Base-by-base conservation (phyloP, 2,888 invertebrate genomes). In the Monopis laevigella region DNA sequence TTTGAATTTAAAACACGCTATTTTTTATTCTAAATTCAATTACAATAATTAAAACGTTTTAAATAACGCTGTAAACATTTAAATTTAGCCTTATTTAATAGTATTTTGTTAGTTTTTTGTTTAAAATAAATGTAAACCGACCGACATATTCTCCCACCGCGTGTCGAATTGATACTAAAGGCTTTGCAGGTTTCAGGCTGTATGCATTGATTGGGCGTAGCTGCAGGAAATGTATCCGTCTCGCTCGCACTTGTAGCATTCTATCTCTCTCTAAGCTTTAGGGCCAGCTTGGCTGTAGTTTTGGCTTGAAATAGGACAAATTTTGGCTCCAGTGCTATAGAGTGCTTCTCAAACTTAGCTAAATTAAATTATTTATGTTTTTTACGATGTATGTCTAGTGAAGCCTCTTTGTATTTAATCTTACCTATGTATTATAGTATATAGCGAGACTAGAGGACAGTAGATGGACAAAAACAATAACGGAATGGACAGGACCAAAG, bases 181-280 rank as follows among this genome's bases (percentile, higher is more conserved):
- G 53, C 56, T 61, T 62, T 71, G 74, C 74, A 74, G 72, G 60
- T 55, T 60, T 53, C 54, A 62, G 64, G 64, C 63, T 66, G 60
- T 66, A 62, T 75, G 74, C 78, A 80, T 80, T 75, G 78, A 78
- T 78, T 78, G 64, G 77, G 68, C 70, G 75, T 62, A 78, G 64
- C 75, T 71, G 46, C 49, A 53, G 46, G 52, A 8, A 39, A 40
- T 68, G 49, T 51, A 41, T 26, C 41, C 49, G 52, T 73, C 75
- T 53, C 66, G 35, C 36, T 72, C 58, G 29, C 13, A 6, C 69
- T 0, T 48, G 40, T 19, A 26, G 44, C 53, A 24, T 43, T 35
- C 47, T 43, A 42, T 67, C 65, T 48, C 64, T 39, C 6, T 41
- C 44, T 10, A 7, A 18, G 7, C 43, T 73, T 63, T 35, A 59